A percentile compares a stretch with the other conserved stretches of the same genome.
These are phyloP conservation scores for Orgyia antiqua DNA, from an alignment of 2,888 invertebrate species.

Conservation along the genomic window DNA sequence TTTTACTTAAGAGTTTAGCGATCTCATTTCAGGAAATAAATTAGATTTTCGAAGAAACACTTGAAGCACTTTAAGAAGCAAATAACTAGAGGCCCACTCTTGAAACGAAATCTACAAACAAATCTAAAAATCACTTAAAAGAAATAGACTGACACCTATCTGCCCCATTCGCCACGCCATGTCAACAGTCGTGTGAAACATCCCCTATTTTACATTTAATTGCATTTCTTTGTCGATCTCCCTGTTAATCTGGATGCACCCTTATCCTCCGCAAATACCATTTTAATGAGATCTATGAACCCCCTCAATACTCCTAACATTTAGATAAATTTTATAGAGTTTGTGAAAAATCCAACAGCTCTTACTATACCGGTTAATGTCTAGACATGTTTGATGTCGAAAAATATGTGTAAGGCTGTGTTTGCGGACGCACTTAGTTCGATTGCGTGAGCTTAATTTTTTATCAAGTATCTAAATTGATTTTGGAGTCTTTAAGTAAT, in stretches of 20 bases:
- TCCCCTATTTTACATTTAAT: slow-evolving; percentile 77
- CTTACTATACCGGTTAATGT: slow-evolving; percentile 33
- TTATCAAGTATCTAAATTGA: slow-evolving; percentile 30
- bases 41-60: slow-evolving; percentile 1
- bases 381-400: slow-evolving; percentile 65
- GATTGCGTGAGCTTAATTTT: slow-evolving; percentile 51
- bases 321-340: slow-evolving; percentile 1
- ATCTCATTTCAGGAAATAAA: not conserved
- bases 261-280: slow-evolving; percentile 49
- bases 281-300: slow-evolving; percentile 24
- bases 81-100: slow-evolving; percentile 6
- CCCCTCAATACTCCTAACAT: slow-evolving; percentile 6
- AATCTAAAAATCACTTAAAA: slow-evolving; percentile 41
- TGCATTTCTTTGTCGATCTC: slow-evolving; percentile 76
- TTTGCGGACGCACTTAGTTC: slow-evolving; percentile 61
- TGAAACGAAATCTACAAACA: slow-evolving; percentile 24
- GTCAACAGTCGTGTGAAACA: slow-evolving; percentile 72
- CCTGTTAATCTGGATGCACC: slow-evolving; percentile 72
- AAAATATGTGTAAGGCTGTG: slow-evolving; percentile 60
- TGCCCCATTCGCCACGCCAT: slow-evolving; percentile 63
- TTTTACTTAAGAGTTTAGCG: too few species aligned
- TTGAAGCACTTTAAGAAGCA: slow-evolving; percentile 7
- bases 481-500: slow-evolving; percentile 10
- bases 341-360: slow-evolving; percentile 15
- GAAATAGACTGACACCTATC: slow-evolving; percentile 47